Percentiles rank a stretch among this genome's conserved stretches.
These are phyloP conservation scores for Vannuccia rotundouncinata DNA, from an alignment of 2,888 invertebrate genomes.

Conservation along the genomic window DNA sequence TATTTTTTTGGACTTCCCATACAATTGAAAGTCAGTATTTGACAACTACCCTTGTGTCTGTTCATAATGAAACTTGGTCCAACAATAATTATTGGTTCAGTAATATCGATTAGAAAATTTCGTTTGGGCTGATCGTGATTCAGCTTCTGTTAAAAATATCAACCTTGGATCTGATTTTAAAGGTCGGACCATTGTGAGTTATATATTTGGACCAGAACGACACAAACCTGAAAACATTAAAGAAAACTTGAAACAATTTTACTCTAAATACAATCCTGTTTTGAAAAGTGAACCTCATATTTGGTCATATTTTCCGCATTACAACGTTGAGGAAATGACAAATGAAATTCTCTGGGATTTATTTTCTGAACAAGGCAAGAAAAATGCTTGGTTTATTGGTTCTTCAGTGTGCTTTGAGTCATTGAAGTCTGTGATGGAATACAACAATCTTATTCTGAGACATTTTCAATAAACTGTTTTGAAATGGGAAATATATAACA, in stretches of 20 bases:
- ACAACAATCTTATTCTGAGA: slow-evolving; percentile 6
- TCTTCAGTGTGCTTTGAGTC: slow-evolving; percentile 27
- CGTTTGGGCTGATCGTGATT: slow-evolving; percentile 10
- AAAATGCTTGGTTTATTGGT: slow-evolving; percentile 14
- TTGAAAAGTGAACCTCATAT: slow-evolving; percentile 9
- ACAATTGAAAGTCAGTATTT: neutral
- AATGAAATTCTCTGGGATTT: neutral
- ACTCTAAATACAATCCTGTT: neutral
- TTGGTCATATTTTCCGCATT: slow-evolving; percentile 19
- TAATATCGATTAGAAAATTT: neutral
- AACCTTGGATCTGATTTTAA: neutral
- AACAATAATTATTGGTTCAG: neutral
- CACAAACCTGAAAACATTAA: neutral
- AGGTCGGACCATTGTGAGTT: neutral
- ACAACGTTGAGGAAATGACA: neutral
- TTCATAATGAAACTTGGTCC: neutral
- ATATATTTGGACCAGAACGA: neutral
- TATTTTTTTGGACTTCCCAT: neutral
- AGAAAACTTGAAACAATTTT: neutral
- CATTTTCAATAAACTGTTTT: neutral
- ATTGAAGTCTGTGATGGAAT: slow-evolving; percentile 22
- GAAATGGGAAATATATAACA: too few relatives aligned
- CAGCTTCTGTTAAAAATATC: neutral
- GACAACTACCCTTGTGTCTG: neutral
- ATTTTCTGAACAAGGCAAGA: neutral